phyloP scores from a whole-genome alignment of 2,888 invertebrate species.

The Diarsia rubi region DNA sequence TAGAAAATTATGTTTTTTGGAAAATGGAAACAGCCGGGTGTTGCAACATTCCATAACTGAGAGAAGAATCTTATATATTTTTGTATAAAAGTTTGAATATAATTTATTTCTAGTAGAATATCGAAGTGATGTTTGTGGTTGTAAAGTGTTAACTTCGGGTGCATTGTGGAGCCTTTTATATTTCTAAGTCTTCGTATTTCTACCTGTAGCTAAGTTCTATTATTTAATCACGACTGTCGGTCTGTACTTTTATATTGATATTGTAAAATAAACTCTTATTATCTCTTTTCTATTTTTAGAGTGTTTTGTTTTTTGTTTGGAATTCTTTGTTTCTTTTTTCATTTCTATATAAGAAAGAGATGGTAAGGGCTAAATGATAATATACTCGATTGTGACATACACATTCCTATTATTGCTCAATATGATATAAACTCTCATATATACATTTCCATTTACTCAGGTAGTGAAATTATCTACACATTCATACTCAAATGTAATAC shows the following conservation, averaged over 20 bases:
- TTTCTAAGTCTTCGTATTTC: slow-evolving; percentile 69
- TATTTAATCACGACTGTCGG: slow-evolving; percentile 68
- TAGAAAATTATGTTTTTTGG: slow-evolving; percentile 80
- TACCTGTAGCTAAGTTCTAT: slow-evolving; percentile 69
- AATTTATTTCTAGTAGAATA: slow-evolving; percentile 89
- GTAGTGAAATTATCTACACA: slow-evolving; percentile 80
- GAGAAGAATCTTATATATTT: slow-evolving; percentile 69
- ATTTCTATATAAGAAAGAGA: slow-evolving; percentile 57
- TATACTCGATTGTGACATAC: slow-evolving; percentile 64
- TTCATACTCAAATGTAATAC: slow-evolving; percentile 83
- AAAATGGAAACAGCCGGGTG: slow-evolving; percentile 80
- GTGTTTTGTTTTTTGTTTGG: slow-evolving; percentile 28
- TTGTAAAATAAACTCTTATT: slow-evolving; percentile 49
- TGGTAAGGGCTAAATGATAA: slow-evolving; percentile 48
- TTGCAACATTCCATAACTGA: slow-evolving; percentile 79
- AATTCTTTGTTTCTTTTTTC: slow-evolving; percentile 42
- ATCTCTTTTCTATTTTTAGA: slow-evolving; percentile 51
- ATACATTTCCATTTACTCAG: slow-evolving; percentile 77
- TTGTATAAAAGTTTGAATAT: slow-evolving; percentile 80
- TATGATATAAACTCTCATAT: slow-evolving; percentile 66
- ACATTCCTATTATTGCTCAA: slow-evolving; percentile 77
- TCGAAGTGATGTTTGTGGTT: slow-evolving; percentile 83
- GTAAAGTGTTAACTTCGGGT: slow-evolving; percentile 82
- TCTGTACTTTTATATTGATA: slow-evolving; percentile 61
- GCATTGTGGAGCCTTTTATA: slow-evolving; percentile 77